phyloP scores from a whole-genome alignment of 2,797 vertebrate genomes.

The Arnoldichthys spilopterus region DNA sequence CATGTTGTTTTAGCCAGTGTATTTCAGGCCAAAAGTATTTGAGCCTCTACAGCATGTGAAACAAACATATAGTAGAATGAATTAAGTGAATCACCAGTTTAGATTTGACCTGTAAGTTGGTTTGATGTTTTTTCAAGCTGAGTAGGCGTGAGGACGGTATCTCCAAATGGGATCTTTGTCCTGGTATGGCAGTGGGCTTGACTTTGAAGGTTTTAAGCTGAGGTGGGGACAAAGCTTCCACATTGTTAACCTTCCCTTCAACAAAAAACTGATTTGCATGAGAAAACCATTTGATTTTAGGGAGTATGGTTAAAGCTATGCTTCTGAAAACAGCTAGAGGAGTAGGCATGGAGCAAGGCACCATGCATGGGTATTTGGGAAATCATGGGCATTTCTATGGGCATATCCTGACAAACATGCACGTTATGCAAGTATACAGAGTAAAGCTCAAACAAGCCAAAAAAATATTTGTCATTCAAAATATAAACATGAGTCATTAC shows the following conservation, averaged over 20 bases:
- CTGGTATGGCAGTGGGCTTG: conserved; percentile 49
- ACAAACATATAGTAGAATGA: no score
- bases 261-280: conserved; percentile 60
- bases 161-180: conserved; percentile 43
- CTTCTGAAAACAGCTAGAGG: conserved; percentile 1
- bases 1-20: no score
- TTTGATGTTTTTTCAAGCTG: conserved; percentile 22
- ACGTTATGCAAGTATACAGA: no score
- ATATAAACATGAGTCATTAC: conserved; percentile 16
- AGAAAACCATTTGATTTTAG: conserved; percentile 50
- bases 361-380: conserved; percentile 39
- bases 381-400: not conserved
- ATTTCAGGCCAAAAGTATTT: no score
- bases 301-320: conserved; percentile 39
- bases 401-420: not conserved
- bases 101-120: not conserved
- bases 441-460: not conserved
- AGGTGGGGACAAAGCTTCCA: conserved; percentile 55
- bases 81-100: conserved; percentile 18
- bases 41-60: no score
- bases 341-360: conserved; percentile 15
- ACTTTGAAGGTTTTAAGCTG: conserved; percentile 56
- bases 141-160: conserved; percentile 33
- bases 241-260: conserved; percentile 46
- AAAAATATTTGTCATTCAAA: not conserved